Evolutionary conservation across 2,888 invertebrate genomes (phyloP), one percentile per base, ranked within the genome.

Genomic region (Ochlodes sylvanus): DNA sequence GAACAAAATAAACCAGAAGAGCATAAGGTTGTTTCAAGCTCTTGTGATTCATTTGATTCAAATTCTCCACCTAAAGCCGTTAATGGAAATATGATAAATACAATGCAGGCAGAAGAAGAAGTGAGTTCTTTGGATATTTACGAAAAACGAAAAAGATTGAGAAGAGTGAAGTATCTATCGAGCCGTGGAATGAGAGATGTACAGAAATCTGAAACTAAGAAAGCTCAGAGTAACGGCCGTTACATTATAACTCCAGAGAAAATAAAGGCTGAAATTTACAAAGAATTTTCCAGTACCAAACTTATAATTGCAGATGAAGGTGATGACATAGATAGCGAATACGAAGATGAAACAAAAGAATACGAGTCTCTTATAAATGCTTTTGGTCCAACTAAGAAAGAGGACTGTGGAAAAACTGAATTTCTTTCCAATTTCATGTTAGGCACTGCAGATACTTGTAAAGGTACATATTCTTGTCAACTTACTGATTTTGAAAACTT

Each of bases 391-490:
- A 70, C 73, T 89, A 68, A 92, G 89, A 69, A 94, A 63, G 5
- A 0, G 0, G 62, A 19, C 1, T 32, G 21, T 44, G 68, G 57
- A 63, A 56, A 96, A 80, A 81, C 94, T 15, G 87, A 94, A 15
- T 96, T 96, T 81, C 88, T 96, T 63, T 92, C 94, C 32, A 89
- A 94, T 73, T 94, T 96, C 72, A 94, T 93, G 61, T 85, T 96
- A 69, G 95, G 95, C 7, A 95, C 96, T n/a, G 91, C 93, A 66
- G 87, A 89, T 61, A 88, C 83, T 71, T 95, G 88, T 76, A 95
- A 95, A 88, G 95, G 96, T 96, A 89, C 89, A 54, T 63, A 44
- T 15, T 61, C 12, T 38, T 38, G 38, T 38, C 12, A 12, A 2
- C 10, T 44, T 27, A 14, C 42, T 12, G 4, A 44, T 4, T 32